Percentiles rank a stretch among this genome's conserved stretches.
phyloP scores from a whole-genome alignment of 2,888 invertebrate species.

The Megalurothrips usitatus region DNA sequence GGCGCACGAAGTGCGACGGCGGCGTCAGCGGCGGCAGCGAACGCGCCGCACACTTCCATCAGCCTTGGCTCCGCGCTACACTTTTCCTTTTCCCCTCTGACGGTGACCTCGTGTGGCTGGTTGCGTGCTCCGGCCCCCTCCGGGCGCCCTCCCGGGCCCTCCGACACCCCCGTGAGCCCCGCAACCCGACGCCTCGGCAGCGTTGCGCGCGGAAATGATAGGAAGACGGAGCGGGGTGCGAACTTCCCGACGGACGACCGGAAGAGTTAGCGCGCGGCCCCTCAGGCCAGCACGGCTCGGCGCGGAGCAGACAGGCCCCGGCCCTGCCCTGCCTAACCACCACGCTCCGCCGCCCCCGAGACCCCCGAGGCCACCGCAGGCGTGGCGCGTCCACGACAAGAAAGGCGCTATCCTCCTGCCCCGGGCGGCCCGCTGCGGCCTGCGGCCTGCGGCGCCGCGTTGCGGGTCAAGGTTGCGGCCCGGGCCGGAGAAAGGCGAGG shows the following conservation, averaged over 20 bases:
- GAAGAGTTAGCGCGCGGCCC: slow-evolving; percentile 11
- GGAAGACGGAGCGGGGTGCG: slow-evolving; percentile 16
- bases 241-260: slow-evolving; percentile 23
- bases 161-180: background rate
- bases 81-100: too few species aligned
- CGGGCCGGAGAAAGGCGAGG: background rate
- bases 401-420: background rate
- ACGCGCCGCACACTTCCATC: too few species aligned
- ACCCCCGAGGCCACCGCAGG: background rate
- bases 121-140: background rate
- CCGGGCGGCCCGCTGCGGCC: background rate
- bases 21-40: too few species aligned
- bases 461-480: background rate
- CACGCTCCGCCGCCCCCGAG: background rate
- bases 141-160: background rate
- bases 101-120: background rate
- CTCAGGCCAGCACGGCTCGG: background rate
- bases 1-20: too few species aligned
- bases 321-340: background rate
- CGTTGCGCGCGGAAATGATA: slow-evolving; percentile 11
- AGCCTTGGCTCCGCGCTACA: too few species aligned
- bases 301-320: background rate
- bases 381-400: background rate
- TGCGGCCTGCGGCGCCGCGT: background rate
- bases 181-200: background rate